Conservation (phyloP, 2,888 invertebrate genomes). For the Chromoteleia sp. region DNA sequence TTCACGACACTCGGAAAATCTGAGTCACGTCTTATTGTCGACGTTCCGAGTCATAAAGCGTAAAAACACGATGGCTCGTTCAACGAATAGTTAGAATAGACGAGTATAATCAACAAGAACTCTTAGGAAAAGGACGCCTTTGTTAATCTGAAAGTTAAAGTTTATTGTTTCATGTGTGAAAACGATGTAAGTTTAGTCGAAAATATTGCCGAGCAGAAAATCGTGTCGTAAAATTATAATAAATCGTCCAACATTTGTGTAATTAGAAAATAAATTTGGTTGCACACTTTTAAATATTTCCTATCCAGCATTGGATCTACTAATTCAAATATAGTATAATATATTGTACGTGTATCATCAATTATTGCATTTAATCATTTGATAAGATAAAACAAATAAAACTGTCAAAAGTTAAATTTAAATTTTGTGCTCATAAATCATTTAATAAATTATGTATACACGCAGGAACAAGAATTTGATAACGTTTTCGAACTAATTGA, state of each 20-base stretch:
- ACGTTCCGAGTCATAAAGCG: constrained; percentile 55
- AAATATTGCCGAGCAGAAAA: not conserved
- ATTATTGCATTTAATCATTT: too few species aligned
- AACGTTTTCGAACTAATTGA: constrained; percentile 36
- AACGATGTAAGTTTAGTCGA: not conserved
- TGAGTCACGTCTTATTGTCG: constrained; percentile 59
- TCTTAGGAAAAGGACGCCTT: constrained; percentile 5
- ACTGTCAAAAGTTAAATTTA: too few species aligned
- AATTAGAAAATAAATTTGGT: not conserved
- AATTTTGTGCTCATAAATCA: too few species aligned
- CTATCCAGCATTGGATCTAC: not conserved
- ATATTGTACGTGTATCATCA: too few species aligned
- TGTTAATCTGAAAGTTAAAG: constrained; percentile 18
- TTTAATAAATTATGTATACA: too few species aligned
- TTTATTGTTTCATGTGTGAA: constrained; percentile 19
- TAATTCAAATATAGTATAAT: too few species aligned
- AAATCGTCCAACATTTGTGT: not conserved
- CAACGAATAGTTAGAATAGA: constrained; percentile 39
- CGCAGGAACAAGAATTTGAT: constrained; percentile 4
- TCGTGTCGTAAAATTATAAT: constrained; percentile 8
- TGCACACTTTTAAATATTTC: not conserved
- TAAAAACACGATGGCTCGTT: constrained; percentile 59
- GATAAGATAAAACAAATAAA: too few species aligned
- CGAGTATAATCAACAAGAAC: constrained; percentile 53
- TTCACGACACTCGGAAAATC: constrained; percentile 55